These are phyloP conservation scores for Calameuta pallipes DNA, from an alignment of 2,888 invertebrate genomes.

Conservation along the genomic window DNA sequence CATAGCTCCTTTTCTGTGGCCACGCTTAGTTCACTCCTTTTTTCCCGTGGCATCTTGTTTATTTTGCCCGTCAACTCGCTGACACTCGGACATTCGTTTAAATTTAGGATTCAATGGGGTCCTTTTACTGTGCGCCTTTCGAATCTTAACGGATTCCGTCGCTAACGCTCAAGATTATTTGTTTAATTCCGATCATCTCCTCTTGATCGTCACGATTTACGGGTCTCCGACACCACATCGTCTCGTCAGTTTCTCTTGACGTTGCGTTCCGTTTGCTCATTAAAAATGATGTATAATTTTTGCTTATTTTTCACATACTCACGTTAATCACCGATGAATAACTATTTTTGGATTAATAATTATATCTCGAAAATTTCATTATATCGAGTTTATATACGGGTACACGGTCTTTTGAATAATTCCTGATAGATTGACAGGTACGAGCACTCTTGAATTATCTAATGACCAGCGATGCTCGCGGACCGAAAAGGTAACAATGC, in stretches of 20 bases:
- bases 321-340: not conserved
- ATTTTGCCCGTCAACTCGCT: conserved; percentile 61
- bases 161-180: conserved; percentile 55
- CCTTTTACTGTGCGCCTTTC: conserved; percentile 62
- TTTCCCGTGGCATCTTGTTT: conserved; percentile 56
- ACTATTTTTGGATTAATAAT: not conserved
- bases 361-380: not conserved
- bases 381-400: not conserved
- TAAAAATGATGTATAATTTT: not conserved
- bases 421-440: not conserved
- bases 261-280: not conserved
- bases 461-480: not conserved
- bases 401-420: not conserved
- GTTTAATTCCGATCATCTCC: conserved; percentile 52
- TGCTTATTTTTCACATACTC: not conserved
- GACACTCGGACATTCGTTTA: conserved; percentile 63
- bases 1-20: conserved; percentile 15
- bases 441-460: not conserved
- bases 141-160: conserved; percentile 58
- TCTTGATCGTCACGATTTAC: conserved; percentile 5
- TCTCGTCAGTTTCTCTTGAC: conserved; percentile 6
- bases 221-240: conserved; percentile 18
- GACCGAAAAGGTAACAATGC: not conserved
- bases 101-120: conserved; percentile 67
- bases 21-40: conserved; percentile 10